Percentiles rank a stretch among this genome's conserved stretches.
Conservation (phyloP, 2,888 invertebrate species). For the Choristoneura rosaceana region DNA sequence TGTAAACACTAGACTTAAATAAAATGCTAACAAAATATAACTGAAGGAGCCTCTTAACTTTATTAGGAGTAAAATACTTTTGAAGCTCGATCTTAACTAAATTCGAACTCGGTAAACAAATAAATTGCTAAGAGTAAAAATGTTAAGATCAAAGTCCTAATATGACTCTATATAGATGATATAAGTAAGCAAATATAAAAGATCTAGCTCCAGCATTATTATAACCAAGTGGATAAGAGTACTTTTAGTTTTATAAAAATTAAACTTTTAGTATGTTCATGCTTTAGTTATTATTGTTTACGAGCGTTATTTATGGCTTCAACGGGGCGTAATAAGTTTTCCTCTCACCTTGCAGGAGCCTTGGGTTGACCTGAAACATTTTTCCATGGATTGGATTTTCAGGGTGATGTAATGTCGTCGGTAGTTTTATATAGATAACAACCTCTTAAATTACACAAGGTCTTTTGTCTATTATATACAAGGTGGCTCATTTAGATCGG, state of each 20-base stretch:
- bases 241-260: conserved; percentile 7
- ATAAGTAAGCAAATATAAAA: neutral
- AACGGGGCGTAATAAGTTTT: conserved; percentile 9
- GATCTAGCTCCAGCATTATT: neutral
- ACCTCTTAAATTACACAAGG: too few species aligned
- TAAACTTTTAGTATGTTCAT: conserved; percentile 1
- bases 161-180: neutral
- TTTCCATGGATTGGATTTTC: conserved; percentile 6
- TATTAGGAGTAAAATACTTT: neutral
- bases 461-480: too few species aligned
- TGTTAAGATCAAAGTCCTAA: neutral
- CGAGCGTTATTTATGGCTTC: conserved; percentile 9
- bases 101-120: neutral
- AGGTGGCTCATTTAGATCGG: too few species aligned
- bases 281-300: conserved; percentile 8
- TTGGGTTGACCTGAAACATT: conserved; percentile 1
- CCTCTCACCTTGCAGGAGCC: neutral
- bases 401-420: neutral
- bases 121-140: neutral
- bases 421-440: neutral
- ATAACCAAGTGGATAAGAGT: neutral
- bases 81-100: neutral
- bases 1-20: too few species aligned
- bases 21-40: too few species aligned
- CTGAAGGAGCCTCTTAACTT: neutral